Conservation (phyloP, 2,113 vertebrate genomes). For the Brachyhypopomus gauderio region DNA sequence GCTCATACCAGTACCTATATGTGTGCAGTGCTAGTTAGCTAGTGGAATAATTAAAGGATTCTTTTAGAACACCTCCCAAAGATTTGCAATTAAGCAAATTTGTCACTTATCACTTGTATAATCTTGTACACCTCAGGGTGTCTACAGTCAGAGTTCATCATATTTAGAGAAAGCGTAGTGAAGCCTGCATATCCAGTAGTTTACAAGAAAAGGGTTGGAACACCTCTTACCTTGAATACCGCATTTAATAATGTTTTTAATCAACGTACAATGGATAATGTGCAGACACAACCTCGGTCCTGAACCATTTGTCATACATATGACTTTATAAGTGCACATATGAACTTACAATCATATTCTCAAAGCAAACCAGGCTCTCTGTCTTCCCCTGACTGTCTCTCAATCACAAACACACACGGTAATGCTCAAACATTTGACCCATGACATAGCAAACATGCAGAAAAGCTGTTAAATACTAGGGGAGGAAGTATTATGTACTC, state of each 20-base stretch:
- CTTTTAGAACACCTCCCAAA: not conserved
- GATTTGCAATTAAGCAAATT: not conserved
- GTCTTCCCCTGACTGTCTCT: not conserved
- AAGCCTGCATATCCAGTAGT: not conserved
- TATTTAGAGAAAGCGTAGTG: not conserved
- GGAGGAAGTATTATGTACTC: conserved; percentile 65
- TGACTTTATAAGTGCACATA: too few species aligned
- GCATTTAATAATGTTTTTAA: not conserved
- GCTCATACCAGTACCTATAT: too few species aligned
- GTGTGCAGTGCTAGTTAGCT: not conserved
- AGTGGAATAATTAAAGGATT: not conserved
- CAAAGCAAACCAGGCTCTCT: too few species aligned
- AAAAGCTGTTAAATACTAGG: conserved; percentile 41
- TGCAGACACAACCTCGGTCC: not conserved
- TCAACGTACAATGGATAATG: not conserved
- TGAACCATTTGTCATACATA: not conserved
- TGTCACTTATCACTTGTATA: not conserved
- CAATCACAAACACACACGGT: conserved; percentile 41
- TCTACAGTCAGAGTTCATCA: not conserved
- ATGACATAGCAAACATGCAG: conserved; percentile 40
- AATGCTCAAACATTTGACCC: not conserved
- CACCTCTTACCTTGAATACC: not conserved
- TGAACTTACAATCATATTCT: too few species aligned
- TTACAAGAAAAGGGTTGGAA: not conserved
- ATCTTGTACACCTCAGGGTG: not conserved